Evolutionary conservation across 2,888 invertebrate genomes (phyloP), one percentile per base, ranked within the genome.

Genomic region (Mythimna albipuncta): DNA sequence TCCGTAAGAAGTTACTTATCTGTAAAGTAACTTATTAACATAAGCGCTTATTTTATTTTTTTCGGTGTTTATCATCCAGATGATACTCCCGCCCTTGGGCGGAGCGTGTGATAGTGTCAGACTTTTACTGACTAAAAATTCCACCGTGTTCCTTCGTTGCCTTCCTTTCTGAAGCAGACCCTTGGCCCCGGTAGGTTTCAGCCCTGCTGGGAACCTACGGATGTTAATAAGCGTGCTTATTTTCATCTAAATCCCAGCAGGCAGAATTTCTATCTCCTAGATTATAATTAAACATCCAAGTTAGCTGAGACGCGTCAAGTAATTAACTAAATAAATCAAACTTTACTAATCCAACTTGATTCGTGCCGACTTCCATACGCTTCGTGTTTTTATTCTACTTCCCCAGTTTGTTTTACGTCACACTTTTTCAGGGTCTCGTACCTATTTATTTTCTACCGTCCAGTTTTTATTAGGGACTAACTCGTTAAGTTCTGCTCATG

Each of bases 271-370:
- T 78, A 69, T 72, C 57, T 74, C n/a, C 32, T 62, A 67, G 61
- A 58, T 69, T 75, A 69, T 68, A 84, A 78, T 71, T 71, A 68
- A 72, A 61, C 62, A 65, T 62, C 54, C 59, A 65, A 84, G 66
- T 61, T 47, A 72, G 62, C 47, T 47, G n/a, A 26, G 75, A 58
- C 70, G 72, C 69, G 69, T 75, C 69, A 47, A 75, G 63, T 82
- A 87, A 88, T 87, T 87, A 87, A 79, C 82, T 77, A 67, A 87
- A 88, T 85, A 81, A 88, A 88, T 87, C 80, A 86, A 86, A 86
- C 86, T 88, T 88, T 78, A 61, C 81, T 87, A 86, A 88, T 86
- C 73, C 75, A 85, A 88, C 79, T 88, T 87, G 67, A 79, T 79
- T 81, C 75, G 69, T 64, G 72, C 61, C 78, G 72, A 73, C 77